Evolutionary conservation across 2,888 invertebrate species (phyloP).

Genomic region (Eulithis testata): DNA sequence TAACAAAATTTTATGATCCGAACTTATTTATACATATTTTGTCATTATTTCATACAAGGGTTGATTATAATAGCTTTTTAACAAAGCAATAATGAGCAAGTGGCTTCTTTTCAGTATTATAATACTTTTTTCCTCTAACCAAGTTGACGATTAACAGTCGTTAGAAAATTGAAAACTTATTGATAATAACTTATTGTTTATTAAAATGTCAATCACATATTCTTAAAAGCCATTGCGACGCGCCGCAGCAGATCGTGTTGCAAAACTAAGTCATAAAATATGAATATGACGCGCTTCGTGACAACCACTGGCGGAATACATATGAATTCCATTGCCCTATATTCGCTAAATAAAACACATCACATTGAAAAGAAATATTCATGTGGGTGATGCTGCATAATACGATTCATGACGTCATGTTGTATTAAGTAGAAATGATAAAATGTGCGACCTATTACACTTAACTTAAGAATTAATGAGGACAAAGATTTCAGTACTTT

Average conservation of each 20-base stretch:
- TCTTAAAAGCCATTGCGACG: neutral
- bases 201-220: too few relatives aligned
- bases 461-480: too few relatives aligned
- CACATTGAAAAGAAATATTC: slow-evolving; percentile 22
- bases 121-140: too few relatives aligned
- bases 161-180: too few relatives aligned
- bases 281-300: slow-evolving; percentile 52
- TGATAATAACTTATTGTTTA: too few relatives aligned
- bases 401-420: slow-evolving; percentile 11
- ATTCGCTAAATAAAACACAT: slow-evolving; percentile 15
- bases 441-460: too few relatives aligned
- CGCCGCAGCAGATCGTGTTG: slow-evolving; percentile 9
- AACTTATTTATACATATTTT: neutral
- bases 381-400: slow-evolving; percentile 1
- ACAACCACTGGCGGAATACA: slow-evolving; percentile 20
- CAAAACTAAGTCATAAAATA: slow-evolving; percentile 44
- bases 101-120: too few relatives aligned
- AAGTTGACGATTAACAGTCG: too few relatives aligned
- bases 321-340: slow-evolving; percentile 27
- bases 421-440: slow-evolving; percentile 18
- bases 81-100: too few relatives aligned
- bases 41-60: too few relatives aligned
- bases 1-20: slow-evolving; percentile 4
- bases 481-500: too few relatives aligned
- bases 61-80: too few relatives aligned